Evolutionary conservation across 2,113 vertebrate genomes (phyloP).

Genomic region (Sisor rabdophorus): DNA sequence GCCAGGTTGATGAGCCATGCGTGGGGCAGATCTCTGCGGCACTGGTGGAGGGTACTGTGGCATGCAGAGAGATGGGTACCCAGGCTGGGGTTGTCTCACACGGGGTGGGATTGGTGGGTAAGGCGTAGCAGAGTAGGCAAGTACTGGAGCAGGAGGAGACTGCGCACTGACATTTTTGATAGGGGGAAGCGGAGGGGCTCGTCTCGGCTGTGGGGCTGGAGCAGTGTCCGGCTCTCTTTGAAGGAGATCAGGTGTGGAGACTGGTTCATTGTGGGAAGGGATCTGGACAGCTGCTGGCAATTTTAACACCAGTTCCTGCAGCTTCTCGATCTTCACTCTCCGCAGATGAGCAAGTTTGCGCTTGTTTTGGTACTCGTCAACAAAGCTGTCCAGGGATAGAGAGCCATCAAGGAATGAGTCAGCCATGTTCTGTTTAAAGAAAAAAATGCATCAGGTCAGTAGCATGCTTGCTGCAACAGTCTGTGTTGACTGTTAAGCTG

Average conservation of each 20-base stretch:
- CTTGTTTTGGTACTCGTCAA: conserved; percentile 85
- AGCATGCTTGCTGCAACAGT: too few relatives aligned
- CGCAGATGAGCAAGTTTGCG: conserved; percentile 88
- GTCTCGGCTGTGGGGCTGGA: conserved; percentile 71
- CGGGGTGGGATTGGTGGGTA: conserved; percentile 84
- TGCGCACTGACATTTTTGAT: conserved; percentile 63
- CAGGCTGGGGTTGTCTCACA: conserved; percentile 67
- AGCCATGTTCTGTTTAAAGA: conserved; percentile 85
- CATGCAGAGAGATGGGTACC: conserved; percentile 70
- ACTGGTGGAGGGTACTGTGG: conserved; percentile 80
- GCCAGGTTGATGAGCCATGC: conserved; percentile 82
- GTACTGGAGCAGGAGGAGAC: conserved; percentile 58
- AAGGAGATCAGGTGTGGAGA: conserved; percentile 51
- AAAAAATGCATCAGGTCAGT: not conserved
- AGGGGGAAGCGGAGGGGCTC: conserved; percentile 77
- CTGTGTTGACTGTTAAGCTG: too few relatives aligned
- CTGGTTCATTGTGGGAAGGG: conserved; percentile 57
- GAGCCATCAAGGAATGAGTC: conserved; percentile 90
- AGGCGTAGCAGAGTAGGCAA: conserved; percentile 61
- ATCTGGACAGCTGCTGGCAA: conserved; percentile 72
- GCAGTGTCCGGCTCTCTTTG: conserved; percentile 61
- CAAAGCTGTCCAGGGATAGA: conserved; percentile 82
- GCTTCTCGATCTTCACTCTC: conserved; percentile 93
- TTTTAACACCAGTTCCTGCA: conserved; percentile 91
- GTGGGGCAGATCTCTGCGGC: conserved; percentile 79